Evolutionary conservation across 2,888 invertebrate species (phyloP), one percentile per base, ranked within the genome.

Genomic region (Oscheius sp.): DNA sequence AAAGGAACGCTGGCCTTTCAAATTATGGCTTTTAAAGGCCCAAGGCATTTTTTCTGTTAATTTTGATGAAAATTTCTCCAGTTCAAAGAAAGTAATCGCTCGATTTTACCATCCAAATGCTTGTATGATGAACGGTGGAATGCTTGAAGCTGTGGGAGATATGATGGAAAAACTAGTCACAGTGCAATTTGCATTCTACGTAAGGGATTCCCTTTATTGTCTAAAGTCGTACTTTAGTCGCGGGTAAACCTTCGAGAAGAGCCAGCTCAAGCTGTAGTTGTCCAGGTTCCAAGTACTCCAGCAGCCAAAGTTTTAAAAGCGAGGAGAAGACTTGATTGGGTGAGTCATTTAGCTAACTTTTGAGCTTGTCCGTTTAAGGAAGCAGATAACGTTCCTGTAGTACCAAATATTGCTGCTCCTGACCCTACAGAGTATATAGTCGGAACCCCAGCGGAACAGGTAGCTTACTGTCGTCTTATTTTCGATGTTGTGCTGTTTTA

Each of bases 1-100:
- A 80, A 81, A 72, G 78, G 82, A 6, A 80, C 82, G 21, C 76
- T 86, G 23, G 75, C 83, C 53, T 86, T 86, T 69, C 84, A 85
- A 73, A 58, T 86, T 25, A 69, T 86, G 23, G 77, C 80, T 0
- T 75, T 86, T 23, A 75, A 59, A 18, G 76, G 74, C 18, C 74
- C 79, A 46, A 77, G 75, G 79, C 78, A 41, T 61, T 73, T 61
- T 23, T 13, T 69, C 9, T 58, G 46, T 21, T 25, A 41, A 7
- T 49, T 49, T 13, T 21, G 13, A 49, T 13, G 16, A 13, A 18
- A 49, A 49, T 49, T 35, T 35, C 16, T 35, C 27, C n/a, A 43
- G 43, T 56, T 80, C 69, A 45, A 82, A 77, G 56, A 66, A 64
- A 16, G 75, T 76, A 1, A 35, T 81, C 7, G 55, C 58, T 1